Evolutionary conservation across 2,797 vertebrate genomes (phyloP), one percentile per base, ranked within the genome.

Genomic region (Crocodylus rhombifer): DNA sequence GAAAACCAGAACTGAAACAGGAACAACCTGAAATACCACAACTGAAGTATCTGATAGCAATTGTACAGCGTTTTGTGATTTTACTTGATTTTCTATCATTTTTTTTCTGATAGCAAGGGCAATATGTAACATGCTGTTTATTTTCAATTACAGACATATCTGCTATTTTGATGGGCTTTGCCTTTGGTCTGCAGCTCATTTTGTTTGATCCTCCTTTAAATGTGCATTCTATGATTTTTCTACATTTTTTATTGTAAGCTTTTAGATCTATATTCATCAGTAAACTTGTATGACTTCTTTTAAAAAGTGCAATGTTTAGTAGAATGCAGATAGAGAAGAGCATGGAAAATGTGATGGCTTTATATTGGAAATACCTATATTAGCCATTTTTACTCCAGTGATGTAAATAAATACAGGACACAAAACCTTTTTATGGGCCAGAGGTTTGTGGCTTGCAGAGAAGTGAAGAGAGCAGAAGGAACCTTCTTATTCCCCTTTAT

Each of bases 371-470:
- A 86, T 73, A 78, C 42, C 92, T 89, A 78, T 58, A 18, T 71
- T 84, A 87, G 20, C 20, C 87, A 73, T 12, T 17, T 28, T 90
- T 95, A 73, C 73, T 4, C 16, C 15, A 65, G n/a, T 79, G 67
- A 69, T 86, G 67, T 89, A 96, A 95, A 95, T 73, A 93, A 94
- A 90, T 69, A 89, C 61, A 90, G 73, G 55, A 78, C 57, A 11
- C 85, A 86, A 62, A 96, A 86, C 76, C 82, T 30, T 82, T 42
- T 82, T 33, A 64, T 20, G 82, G 33, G 58, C 55, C 42, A 51
- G 86, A 92, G 74, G 51, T 86, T n/a, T 57, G 33, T 86, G 64
- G 42, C 86, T 95, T 95, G 87, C 30, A 63, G 55, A 21, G 42
- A 90, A 93, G 85, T 63, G 85, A 96, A 89, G 57, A 57, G 36